A percentile compares a stretch with the other conserved stretches of the same genome.
Evolutionary conservation across 2,888 invertebrate genomes (phyloP).

Genomic region (Caradrina kadenii): DNA sequence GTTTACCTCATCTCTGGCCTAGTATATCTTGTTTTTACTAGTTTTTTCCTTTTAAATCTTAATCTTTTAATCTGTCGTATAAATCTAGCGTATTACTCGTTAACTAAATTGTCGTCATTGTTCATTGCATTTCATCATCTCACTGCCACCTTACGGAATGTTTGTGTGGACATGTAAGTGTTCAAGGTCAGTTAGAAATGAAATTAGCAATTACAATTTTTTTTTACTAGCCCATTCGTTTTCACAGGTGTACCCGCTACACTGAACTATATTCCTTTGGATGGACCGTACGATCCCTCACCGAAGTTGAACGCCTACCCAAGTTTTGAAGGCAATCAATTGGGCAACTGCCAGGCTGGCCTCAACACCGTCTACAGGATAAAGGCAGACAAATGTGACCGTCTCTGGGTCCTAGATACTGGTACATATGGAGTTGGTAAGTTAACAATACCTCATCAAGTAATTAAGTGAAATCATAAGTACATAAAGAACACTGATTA

Average conservation of each 20-base stretch:
- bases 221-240: background rate
- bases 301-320: constrained; percentile 95
- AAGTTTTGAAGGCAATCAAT: constrained; percentile 93
- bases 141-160: background rate
- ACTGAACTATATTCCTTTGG: constrained; percentile 94
- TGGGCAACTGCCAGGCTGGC: constrained; percentile 94
- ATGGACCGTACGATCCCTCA: constrained; percentile 92
- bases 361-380: constrained; percentile 95
- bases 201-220: no score
- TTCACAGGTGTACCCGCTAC: constrained; percentile 94
- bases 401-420: constrained; percentile 96
- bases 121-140: background rate
- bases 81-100: constrained; percentile 6
- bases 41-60: constrained; percentile 19
- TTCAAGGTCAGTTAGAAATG: constrained; percentile 3
- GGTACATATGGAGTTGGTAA: constrained; percentile 95
- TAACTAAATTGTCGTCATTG: background rate
- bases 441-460: constrained; percentile 35
- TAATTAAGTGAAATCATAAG: constrained; percentile 1
- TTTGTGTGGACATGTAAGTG: background rate
- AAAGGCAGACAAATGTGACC: constrained; percentile 94
- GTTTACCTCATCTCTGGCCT: constrained; percentile 6
- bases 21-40: constrained; percentile 16
- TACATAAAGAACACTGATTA: background rate
- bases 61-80: constrained; percentile 4